Percentiles rank a stretch among this genome's conserved stretches.
phyloP scores from a whole-genome alignment of 2,797 vertebrate species.

The Cynodonichthys magdalenae region DNA sequence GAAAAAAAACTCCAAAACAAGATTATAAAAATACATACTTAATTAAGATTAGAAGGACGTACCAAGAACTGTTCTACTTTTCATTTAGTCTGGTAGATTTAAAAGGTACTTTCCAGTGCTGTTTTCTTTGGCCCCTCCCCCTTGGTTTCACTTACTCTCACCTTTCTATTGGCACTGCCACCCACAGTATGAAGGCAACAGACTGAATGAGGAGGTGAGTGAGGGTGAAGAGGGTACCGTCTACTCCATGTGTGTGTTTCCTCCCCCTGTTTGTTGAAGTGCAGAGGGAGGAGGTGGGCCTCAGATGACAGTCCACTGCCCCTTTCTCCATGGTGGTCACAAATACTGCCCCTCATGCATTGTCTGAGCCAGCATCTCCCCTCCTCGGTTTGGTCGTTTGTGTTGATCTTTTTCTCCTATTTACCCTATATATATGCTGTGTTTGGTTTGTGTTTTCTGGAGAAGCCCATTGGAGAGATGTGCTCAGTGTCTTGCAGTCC shows the following conservation, averaged over 20 bases:
- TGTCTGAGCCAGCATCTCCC: slow-evolving; percentile 68
- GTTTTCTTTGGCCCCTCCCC: slow-evolving; percentile 45
- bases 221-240: slow-evolving; percentile 68
- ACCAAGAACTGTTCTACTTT: background rate
- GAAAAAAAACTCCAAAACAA: too few relatives aligned
- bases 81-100: background rate
- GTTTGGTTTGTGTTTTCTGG: slow-evolving; percentile 66
- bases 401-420: slow-evolving; percentile 57
- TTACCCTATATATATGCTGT: slow-evolving; percentile 42
- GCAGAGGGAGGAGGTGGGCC: slow-evolving; percentile 63
- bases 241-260: slow-evolving; percentile 67
- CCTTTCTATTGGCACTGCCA: slow-evolving; percentile 81
- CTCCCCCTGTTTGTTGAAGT: slow-evolving; percentile 63
- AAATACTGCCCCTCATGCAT: slow-evolving; percentile 42
- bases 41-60: too few relatives aligned
- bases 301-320: slow-evolving; percentile 43
- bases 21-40: too few relatives aligned
- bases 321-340: slow-evolving; percentile 46
- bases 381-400: slow-evolving; percentile 70
- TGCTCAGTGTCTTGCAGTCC: slow-evolving; percentile 60
- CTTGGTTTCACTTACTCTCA: slow-evolving; percentile 77
- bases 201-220: slow-evolving; percentile 85
- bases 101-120: slow-evolving; percentile 57
- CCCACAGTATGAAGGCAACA: slow-evolving; percentile 80
- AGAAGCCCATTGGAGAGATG: slow-evolving; percentile 41